Percentiles rank a stretch among this genome's conserved stretches.
Conservation (phyloP, 2,113 vertebrate genomes). For the Sphyrna mokarran region DNA sequence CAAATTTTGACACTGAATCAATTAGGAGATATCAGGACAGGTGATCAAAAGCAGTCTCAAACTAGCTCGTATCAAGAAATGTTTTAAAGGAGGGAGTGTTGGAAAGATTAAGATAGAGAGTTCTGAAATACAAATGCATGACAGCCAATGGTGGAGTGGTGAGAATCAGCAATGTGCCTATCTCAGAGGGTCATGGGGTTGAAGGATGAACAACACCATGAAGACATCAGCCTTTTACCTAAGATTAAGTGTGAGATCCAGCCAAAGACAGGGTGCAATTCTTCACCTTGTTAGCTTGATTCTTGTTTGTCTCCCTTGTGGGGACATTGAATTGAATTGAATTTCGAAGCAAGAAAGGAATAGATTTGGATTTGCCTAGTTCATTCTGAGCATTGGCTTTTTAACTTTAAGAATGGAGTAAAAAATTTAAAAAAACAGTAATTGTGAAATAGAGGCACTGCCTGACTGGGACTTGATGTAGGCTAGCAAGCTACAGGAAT, state of each 20-base stretch:
- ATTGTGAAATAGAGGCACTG: background rate
- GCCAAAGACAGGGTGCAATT: no score
- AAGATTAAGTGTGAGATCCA: background rate
- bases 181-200: background rate
- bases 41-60: background rate
- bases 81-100: background rate
- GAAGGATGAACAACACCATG: background rate
- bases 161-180: background rate
- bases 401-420: no score
- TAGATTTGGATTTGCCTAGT: no score
- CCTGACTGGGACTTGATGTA: no score
- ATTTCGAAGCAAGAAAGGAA: no score
- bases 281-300: no score
- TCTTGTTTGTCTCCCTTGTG: no score
- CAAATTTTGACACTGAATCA: background rate
- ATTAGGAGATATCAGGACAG: no score
- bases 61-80: background rate
- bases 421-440: no score
- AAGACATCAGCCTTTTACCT: background rate
- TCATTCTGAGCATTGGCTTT: no score
- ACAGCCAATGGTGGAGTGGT: background rate
- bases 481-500: background rate
- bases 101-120: background rate
- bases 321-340: no score
- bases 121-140: background rate